Evolutionary conservation across 2,888 invertebrate species (phyloP).

Genomic region (Metopia argyrocephala): DNA sequence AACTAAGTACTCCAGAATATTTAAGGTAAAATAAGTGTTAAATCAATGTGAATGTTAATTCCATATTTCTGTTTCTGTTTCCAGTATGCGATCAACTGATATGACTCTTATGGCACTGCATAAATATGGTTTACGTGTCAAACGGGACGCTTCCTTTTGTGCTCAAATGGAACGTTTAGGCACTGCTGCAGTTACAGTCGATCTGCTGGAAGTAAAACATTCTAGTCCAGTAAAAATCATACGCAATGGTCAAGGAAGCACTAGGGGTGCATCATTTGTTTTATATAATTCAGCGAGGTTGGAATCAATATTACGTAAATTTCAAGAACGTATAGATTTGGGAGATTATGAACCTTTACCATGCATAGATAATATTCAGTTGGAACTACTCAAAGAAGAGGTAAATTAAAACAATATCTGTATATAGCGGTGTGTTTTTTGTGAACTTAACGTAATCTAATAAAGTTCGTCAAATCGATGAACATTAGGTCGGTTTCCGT

Average conservation of each 20-base stretch:
- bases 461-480: too few relatives aligned
- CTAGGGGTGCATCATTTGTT: slow-evolving; percentile 83
- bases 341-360: slow-evolving; percentile 83
- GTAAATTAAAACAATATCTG: slow-evolving; percentile 79
- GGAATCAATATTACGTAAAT: slow-evolving; percentile 83
- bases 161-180: slow-evolving; percentile 82
- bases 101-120: slow-evolving; percentile 84
- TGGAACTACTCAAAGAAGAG: slow-evolving; percentile 82
- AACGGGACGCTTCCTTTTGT: slow-evolving; percentile 79
- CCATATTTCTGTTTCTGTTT: slow-evolving; percentile 7
- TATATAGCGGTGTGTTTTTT: too few relatives aligned
- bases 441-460: too few relatives aligned
- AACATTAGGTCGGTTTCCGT: too few relatives aligned
- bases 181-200: slow-evolving; percentile 83
- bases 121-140: slow-evolving; percentile 82
- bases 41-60: not conserved
- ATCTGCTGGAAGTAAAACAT: slow-evolving; percentile 83
- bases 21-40: slow-evolving; percentile 61
- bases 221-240: slow-evolving; percentile 81
- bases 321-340: slow-evolving; percentile 80
- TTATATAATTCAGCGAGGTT: slow-evolving; percentile 89
- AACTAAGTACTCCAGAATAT: slow-evolving; percentile 66
- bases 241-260: slow-evolving; percentile 73
- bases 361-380: slow-evolving; percentile 81
- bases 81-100: slow-evolving; percentile 82